Percentiles rank a stretch among this genome's conserved stretches.
phyloP scores from a whole-genome alignment of 2,113 vertebrate genomes.

The Gobio gobio region DNA sequence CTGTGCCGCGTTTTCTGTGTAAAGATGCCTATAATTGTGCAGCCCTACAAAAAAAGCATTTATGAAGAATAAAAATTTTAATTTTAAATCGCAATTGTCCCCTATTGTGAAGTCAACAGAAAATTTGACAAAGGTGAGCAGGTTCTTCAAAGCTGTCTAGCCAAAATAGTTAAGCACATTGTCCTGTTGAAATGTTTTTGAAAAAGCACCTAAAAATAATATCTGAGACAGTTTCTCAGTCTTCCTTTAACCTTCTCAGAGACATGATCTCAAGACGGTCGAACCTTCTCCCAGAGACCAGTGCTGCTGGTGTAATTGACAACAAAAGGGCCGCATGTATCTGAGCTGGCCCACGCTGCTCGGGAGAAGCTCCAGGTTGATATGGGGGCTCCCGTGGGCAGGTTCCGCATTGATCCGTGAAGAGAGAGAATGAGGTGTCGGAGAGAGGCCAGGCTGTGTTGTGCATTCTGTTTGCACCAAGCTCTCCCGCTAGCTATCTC shows the following conservation, averaged over 20 bases:
- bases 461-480: constrained; percentile 19
- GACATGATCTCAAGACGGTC: constrained; percentile 1
- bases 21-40: neutral
- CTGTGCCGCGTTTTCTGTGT: no score
- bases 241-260: neutral
- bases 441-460: neutral
- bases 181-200: neutral
- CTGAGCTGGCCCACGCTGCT: constrained; percentile 29
- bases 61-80: no score
- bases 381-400: constrained; percentile 22
- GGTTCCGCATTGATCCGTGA: constrained; percentile 28
- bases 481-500: constrained; percentile 29
- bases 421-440: constrained; percentile 36
- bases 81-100: neutral
- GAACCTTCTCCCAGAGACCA: neutral
- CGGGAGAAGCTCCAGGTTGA: constrained; percentile 24
- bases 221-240: neutral
- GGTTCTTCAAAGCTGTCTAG: neutral
- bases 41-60: neutral
- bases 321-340: constrained; percentile 28
- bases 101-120: neutral
- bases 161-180: neutral
- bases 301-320: constrained; percentile 40
- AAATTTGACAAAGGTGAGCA: neutral
- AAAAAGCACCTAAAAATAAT: neutral